Evolutionary conservation across 1,140 invertebrate species (phyloP).

Genomic region (Lepidurus arcticus): DNA sequence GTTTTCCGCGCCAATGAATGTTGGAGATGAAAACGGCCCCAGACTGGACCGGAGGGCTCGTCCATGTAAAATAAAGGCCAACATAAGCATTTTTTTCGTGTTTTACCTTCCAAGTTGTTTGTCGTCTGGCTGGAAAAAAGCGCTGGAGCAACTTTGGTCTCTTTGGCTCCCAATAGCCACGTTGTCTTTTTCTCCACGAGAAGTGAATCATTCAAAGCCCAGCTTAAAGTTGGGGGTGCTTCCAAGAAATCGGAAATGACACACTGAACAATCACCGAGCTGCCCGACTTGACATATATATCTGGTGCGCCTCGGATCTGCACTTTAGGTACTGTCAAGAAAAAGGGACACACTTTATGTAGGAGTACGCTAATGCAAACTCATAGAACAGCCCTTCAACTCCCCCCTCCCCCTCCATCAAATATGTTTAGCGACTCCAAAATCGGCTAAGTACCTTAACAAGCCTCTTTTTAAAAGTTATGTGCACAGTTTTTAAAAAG

Average conservation of each 20-base stretch:
- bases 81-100: background rate
- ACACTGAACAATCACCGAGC: conserved; percentile 33
- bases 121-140: background rate
- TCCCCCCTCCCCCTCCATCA: too few species aligned
- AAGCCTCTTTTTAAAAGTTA: too few species aligned
- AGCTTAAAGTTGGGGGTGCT: conserved; percentile 27
- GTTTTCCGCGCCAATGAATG: background rate
- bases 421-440: too few species aligned
- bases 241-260: conserved; percentile 32
- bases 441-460: too few species aligned
- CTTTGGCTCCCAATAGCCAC: conserved; percentile 6
- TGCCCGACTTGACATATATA: conserved; percentile 34
- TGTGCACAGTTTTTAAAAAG: too few species aligned
- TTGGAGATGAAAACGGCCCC: background rate
- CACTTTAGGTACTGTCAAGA: conserved; percentile 29
- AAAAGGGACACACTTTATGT: background rate
- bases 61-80: background rate
- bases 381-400: too few species aligned
- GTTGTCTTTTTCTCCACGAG: conserved; percentile 21
- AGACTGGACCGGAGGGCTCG: background rate
- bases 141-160: background rate
- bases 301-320: conserved; percentile 34
- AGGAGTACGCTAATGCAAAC: background rate
- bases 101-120: conserved; percentile 16
- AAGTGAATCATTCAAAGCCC: conserved; percentile 30